Percentiles rank a stretch among this genome's conserved stretches.
phyloP scores from a whole-genome alignment of 1,140 invertebrate species.

The Neodiprion lecontei region DNA sequence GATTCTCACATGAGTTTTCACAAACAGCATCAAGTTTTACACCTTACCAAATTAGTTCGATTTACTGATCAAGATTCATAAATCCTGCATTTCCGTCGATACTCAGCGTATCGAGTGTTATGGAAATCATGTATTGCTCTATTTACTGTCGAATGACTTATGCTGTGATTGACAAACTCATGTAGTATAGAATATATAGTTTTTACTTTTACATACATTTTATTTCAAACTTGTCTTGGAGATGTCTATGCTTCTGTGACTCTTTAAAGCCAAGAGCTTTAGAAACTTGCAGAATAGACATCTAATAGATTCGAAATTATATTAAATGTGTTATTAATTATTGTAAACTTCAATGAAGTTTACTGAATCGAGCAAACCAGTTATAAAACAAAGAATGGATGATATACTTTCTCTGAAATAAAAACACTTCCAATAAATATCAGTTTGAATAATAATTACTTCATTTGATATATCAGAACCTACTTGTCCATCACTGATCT shows the following conservation, averaged over 20 bases:
- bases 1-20: not conserved
- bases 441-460: too few relatives aligned
- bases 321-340: not conserved
- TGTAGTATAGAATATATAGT: not conserved
- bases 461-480: too few relatives aligned
- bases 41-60: not conserved
- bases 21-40: not conserved
- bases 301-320: not conserved
- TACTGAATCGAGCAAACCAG: not conserved
- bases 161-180: not conserved
- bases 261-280: constrained; percentile 40
- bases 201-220: too few relatives aligned
- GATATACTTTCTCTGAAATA: not conserved
- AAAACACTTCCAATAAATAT: not conserved
- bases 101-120: not conserved
- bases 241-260: constrained; percentile 36
- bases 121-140: not conserved
- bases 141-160: not conserved
- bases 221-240: not conserved
- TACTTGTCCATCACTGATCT: too few relatives aligned
- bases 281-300: constrained; percentile 43
- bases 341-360: not conserved
- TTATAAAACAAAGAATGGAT: not conserved
- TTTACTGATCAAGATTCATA: not conserved
- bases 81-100: not conserved